Percentiles rank a stretch among this genome's conserved stretches.
These are phyloP conservation scores for Ramphastos sulfuratus DNA, from an alignment of 2,113 vertebrate genomes.

Conservation along the genomic window DNA sequence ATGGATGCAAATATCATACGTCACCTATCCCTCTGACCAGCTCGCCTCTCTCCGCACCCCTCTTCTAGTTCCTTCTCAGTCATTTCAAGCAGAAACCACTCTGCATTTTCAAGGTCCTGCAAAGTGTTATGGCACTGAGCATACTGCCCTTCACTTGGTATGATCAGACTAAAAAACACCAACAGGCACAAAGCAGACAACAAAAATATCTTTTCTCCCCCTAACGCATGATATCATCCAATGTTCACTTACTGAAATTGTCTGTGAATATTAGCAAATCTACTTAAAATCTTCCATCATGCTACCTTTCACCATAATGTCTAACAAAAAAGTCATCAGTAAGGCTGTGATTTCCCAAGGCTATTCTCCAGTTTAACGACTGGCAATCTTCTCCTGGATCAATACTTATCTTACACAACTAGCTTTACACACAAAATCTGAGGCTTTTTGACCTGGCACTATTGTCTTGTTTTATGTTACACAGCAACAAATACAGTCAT, in stretches of 20 bases:
- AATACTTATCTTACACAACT: background rate
- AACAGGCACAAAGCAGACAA: background rate
- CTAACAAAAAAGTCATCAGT: background rate
- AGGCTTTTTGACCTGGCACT: background rate
- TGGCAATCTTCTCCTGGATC: background rate
- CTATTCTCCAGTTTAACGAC: background rate
- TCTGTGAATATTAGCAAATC: conserved; percentile 11
- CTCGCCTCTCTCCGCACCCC: background rate
- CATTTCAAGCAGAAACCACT: background rate
- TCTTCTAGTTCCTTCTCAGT: background rate
- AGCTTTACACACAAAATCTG: background rate
- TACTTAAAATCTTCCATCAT: conserved; percentile 11
- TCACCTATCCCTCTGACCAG: background rate
- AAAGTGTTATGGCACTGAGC: background rate
- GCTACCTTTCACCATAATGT: background rate
- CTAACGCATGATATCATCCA: background rate
- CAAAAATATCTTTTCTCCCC: conserved; percentile 6
- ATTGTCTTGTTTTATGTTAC: background rate
- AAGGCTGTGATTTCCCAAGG: background rate
- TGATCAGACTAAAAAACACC: background rate
- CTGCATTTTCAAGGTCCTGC: background rate
- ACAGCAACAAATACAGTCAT: background rate
- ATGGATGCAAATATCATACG: background rate
- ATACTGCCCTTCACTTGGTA: background rate
- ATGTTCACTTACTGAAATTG: background rate